Conservation (phyloP, 2,888 invertebrate genomes). For the Lepidocyrtinus sp. region DNA sequence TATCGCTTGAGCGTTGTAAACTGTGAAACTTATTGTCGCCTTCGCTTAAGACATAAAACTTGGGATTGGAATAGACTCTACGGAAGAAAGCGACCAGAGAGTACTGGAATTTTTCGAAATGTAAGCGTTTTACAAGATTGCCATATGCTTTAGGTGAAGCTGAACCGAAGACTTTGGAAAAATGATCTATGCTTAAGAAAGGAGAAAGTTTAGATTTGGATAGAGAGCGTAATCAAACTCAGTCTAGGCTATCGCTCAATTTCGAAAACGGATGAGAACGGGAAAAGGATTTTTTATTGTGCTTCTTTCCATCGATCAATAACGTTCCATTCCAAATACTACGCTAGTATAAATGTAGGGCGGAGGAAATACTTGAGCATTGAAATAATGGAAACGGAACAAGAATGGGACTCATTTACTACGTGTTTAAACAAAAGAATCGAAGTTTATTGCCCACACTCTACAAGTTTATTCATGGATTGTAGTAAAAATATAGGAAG, state of each 20-base stretch:
- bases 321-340: conserved; percentile 18
- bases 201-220: neutral
- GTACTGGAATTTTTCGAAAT: no score
- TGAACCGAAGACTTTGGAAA: neutral
- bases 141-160: no score
- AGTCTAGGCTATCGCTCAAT: no score
- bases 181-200: neutral
- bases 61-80: no score
- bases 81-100: no score
- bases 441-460: neutral
- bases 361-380: no score
- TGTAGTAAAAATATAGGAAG: no score
- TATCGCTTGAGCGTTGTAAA: neutral
- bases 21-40: neutral
- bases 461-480: neutral
- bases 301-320: neutral
- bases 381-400: conserved; percentile 19
- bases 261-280: neutral
- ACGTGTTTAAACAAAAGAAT: neutral
- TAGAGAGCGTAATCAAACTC: neutral
- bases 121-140: no score
- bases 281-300: neutral
- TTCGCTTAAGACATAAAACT: no score
- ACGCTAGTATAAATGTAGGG: no score
- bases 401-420: neutral